Evolutionary conservation across 1,140 invertebrate species (phyloP), one percentile per base, ranked within the genome.

Genomic region (Onthophagus taurus): DNA sequence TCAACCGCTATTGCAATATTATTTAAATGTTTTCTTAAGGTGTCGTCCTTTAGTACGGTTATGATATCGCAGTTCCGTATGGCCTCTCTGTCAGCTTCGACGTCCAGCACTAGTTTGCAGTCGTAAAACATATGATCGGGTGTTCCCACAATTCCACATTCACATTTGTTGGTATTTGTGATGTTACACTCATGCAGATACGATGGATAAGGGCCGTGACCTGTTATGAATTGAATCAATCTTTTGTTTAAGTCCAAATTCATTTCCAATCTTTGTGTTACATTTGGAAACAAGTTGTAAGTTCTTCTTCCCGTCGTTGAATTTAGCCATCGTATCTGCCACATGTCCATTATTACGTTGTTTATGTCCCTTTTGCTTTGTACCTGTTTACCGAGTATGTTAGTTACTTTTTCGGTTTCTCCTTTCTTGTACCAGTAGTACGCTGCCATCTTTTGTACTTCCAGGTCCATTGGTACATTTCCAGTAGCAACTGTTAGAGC

Each of bases 401-500:
- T 16, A 5, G 14, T 11, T 17, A 36, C n/a, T 19, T 16, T 36
- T 11, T 36, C 14, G 4, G 14, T 19, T 4, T 36, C 18, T 19
- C 12, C 19, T 13, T 36, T 36, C 34, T 17, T 36, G 5, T 16
- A n/a, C 34, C 34, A 36, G 34, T 36, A 36, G 11, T 3, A 11
- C 7, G 37, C 17, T 19, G 37, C 37, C 4, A 3, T 23, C 13
- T 7, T 41, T 13, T 12, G 37, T 16, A 41, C 24, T 13, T 41
- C 37, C 13, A 24, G 24, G 13, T 42, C 24, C 14, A 42, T 14
- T 11, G 41, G 12, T 2, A 30, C 8, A 2, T 14, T 31, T 31
- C 30, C 41, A 11, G 30, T 14, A 4, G 31, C 17, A 8, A 58
- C 55, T 0, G 45, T 42, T 16, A 60, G 29, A 1, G 49, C 54